These are phyloP conservation scores for Papilio xuthus DNA, from an alignment of 1,140 invertebrate species.

Conservation along the genomic window DNA sequence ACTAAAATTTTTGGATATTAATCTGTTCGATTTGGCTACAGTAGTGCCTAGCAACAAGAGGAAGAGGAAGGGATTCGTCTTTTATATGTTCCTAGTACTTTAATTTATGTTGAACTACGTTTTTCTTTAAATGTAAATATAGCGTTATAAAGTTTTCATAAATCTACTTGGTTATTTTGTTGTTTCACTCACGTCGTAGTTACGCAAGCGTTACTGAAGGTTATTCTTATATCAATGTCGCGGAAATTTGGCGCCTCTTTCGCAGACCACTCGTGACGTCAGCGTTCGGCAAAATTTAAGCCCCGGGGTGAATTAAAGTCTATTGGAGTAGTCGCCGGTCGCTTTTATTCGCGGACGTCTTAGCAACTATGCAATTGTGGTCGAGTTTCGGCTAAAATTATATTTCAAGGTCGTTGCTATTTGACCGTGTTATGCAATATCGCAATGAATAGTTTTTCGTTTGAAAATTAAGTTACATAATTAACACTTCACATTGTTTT, in stretches of 20 bases:
- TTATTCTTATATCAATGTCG: conserved; percentile 55
- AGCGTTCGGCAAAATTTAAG: conserved; percentile 2
- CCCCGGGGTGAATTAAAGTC: conserved; percentile 18
- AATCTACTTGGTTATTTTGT: not conserved
- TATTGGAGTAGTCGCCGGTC: not conserved
- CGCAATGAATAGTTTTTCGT: not conserved
- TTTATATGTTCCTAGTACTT: too few species aligned
- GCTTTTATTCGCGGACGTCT: conserved; percentile 5
- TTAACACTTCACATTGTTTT: not conserved
- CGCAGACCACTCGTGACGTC: conserved; percentile 38
- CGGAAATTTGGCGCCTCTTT: conserved; percentile 52
- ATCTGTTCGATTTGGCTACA: too few species aligned
- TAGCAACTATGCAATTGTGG: not conserved
- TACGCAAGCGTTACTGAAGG: conserved; percentile 51
- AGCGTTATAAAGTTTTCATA: not conserved
- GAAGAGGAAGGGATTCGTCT: too few species aligned
- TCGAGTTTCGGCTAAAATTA: not conserved
- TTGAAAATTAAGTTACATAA: conserved; percentile 5
- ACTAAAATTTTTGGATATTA: too few species aligned
- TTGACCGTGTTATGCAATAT: not conserved
- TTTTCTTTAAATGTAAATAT: not conserved
- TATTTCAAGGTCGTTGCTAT: conserved; percentile 4
- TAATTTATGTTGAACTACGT: too few species aligned
- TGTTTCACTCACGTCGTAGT: conserved; percentile 35
- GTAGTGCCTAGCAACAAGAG: too few species aligned